Evolutionary conservation across 2,113 vertebrate species (phyloP), one percentile per base, ranked within the genome.

Genomic region (Pygoscelis antarcticus): DNA sequence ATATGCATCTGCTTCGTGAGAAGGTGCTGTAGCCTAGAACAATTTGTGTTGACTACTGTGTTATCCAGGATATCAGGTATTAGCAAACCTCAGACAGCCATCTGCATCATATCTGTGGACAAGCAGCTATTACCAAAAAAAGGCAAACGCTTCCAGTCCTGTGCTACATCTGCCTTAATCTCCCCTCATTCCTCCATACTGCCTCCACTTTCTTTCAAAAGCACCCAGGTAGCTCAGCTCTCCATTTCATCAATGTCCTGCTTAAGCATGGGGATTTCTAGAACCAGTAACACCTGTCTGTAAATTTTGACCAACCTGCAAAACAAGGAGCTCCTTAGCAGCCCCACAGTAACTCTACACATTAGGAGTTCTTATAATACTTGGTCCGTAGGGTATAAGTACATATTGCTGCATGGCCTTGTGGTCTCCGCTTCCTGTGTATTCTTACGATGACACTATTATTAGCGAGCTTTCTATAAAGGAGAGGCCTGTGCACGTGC

Each of bases 51-150:
- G 98, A 98, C 98, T 97, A 94, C 98, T 98, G 94, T 93, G 97
- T 97, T 95, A 90, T 93, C 97, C 97, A 95, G 97, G 97, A 96
- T 96, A 98, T 98, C 98, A 98, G 98, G 98, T 98, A 98, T 98
- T 97, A 97, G 94, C 87, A 96, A 98, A 97, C 98, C 96, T 98
- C 98, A 96, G 98, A 97, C 97, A 97, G 98, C 98, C 98, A 98
- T 98, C 98, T 96, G 96, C 98, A 97, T 98, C 98, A 91, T 98
- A 97, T 97, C 97, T 98, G 97, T 98, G 98, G 98, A 98, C 98
- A 98, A 98, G 98, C 98, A 98, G 98, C 98, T 98, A 97, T 97
- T 98, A 99, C 98, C 98, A 99, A 99, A 97, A 95, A 96, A 98
- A 97, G 98, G 98, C 98, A 91, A 98, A 96, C 87, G 97, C 98